phyloP scores from a whole-genome alignment of 2,888 invertebrate species.

The Phyllotreta cruciferae region DNA sequence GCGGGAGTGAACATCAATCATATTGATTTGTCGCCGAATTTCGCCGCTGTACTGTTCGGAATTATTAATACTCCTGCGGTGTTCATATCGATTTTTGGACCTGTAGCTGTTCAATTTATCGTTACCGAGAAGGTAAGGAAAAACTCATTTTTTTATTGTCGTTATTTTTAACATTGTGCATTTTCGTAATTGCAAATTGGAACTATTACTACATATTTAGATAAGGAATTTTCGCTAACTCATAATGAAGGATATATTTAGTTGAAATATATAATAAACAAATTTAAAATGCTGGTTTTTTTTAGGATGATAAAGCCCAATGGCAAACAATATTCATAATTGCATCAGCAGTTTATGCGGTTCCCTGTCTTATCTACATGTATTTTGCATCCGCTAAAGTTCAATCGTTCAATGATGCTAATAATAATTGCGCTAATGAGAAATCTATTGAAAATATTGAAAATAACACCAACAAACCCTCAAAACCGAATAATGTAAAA shows the following conservation, averaged over 20 bases:
- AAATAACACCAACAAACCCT: background rate
- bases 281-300: too few relatives aligned
- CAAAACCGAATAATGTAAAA: background rate
- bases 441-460: background rate
- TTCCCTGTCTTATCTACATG: conserved; percentile 36
- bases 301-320: conserved; percentile 38
- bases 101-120: conserved; percentile 19
- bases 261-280: too few relatives aligned
- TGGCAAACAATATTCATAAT: conserved; percentile 42
- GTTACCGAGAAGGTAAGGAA: conserved; percentile 13
- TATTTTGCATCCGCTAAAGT: conserved; percentile 37
- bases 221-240: too few relatives aligned
- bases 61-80: conserved; percentile 12
- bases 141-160: too few relatives aligned
- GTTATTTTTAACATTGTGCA: too few relatives aligned
- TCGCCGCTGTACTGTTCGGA: conserved; percentile 24
- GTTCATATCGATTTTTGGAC: conserved; percentile 22
- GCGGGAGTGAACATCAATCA: conserved; percentile 21
- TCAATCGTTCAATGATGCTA: conserved; percentile 38
- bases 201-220: too few relatives aligned
- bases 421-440: background rate
- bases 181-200: too few relatives aligned
- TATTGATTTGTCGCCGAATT: conserved; percentile 28
- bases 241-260: too few relatives aligned
- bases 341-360: conserved; percentile 36